Conservation (phyloP, 2,113 vertebrate genomes). For the Nerophis lumbriciformis region DNA sequence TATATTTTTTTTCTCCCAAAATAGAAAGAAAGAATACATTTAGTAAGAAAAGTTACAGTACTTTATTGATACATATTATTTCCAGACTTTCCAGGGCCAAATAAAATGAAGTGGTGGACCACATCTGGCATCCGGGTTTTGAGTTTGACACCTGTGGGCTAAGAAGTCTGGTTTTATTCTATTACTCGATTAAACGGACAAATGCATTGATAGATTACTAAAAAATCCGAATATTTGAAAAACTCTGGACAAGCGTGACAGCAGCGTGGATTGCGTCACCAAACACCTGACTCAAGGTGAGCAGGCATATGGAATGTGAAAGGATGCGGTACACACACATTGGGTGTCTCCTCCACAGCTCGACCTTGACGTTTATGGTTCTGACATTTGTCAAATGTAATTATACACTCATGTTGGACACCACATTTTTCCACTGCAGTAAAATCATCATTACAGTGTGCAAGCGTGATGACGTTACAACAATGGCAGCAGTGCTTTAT, state of each 20-base stretch:
- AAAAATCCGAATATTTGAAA: no score
- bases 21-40: no score
- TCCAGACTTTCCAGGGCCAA: no score
- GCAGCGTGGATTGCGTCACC: not conserved
- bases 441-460: not conserved
- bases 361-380: not conserved
- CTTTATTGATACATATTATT: no score
- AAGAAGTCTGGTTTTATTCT: no score
- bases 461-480: constrained; percentile 3
- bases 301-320: constrained; percentile 1
- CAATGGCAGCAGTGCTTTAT: not conserved
- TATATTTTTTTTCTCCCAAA: no score
- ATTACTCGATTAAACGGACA: no score
- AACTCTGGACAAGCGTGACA: not conserved
- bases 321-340: not conserved
- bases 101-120: no score
- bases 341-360: constrained; percentile 14
- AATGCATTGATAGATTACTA: no score
- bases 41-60: no score
- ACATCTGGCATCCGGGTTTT: no score
- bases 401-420: not conserved
- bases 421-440: not conserved
- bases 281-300: not conserved
- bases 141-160: no score
- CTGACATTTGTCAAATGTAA: constrained; percentile 13